phyloP scores from a whole-genome alignment of 1,140 invertebrate species.

The Hetaerina americana region DNA sequence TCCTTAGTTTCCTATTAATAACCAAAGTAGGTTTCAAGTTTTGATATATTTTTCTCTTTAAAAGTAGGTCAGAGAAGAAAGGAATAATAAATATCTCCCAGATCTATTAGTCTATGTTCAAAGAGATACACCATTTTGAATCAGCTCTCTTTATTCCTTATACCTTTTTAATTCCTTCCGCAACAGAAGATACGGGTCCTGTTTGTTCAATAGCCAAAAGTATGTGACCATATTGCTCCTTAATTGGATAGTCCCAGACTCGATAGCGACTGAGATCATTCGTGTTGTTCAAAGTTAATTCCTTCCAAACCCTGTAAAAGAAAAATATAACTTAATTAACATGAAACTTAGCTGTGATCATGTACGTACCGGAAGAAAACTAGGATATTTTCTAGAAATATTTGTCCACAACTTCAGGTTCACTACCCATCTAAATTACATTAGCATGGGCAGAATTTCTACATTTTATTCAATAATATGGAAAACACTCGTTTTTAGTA shows the following conservation, averaged over 20 bases:
- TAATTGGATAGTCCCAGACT: slow-evolving; percentile 88
- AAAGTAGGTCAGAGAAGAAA: not conserved
- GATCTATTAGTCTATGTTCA: too few species aligned
- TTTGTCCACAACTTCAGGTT: too few species aligned
- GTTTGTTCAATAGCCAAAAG: slow-evolving; percentile 67
- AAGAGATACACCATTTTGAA: not conserved
- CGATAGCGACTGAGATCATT: slow-evolving; percentile 60
- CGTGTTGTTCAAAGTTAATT: slow-evolving; percentile 66
- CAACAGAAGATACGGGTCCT: slow-evolving; percentile 46
- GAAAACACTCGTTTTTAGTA: too few species aligned
- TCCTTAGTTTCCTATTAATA: not conserved
- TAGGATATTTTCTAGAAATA: too few species aligned
- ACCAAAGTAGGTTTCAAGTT: slow-evolving; percentile 8
- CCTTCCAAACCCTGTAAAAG: slow-evolving; percentile 67
- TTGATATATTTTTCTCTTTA: not conserved
- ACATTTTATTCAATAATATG: too few species aligned
- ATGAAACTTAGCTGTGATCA: too few species aligned
- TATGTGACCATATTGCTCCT: slow-evolving; percentile 80
- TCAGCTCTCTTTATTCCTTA: not conserved
- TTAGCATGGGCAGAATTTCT: too few species aligned
- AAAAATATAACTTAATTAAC: too few species aligned
- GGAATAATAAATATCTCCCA: not conserved
- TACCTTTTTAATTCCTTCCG: slow-evolving; percentile 61
- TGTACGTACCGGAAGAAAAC: too few species aligned
- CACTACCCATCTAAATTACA: too few species aligned